Conservation (phyloP, 1,140 invertebrate species). For the Bacillus rossius region DNA sequence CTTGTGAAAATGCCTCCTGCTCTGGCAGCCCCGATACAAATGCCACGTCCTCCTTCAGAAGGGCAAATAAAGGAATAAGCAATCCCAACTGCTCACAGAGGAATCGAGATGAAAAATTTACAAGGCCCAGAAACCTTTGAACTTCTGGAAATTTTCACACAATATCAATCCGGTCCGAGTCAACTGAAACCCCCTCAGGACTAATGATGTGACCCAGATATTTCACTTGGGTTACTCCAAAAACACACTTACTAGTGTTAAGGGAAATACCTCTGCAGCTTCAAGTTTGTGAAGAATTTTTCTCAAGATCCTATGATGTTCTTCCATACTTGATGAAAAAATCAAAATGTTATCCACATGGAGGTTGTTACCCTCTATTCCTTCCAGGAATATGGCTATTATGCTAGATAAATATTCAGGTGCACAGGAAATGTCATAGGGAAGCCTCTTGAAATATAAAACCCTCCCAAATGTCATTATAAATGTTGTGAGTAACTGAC, state of each 20-base stretch:
- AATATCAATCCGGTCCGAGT: slow-evolving; percentile 36
- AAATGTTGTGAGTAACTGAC: neutral
- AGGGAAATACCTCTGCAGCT: slow-evolving; percentile 29
- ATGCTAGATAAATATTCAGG: neutral
- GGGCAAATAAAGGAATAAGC: slow-evolving; percentile 23
- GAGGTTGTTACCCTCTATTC: slow-evolving; percentile 29
- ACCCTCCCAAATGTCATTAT: neutral
- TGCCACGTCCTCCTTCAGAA: slow-evolving; percentile 25
- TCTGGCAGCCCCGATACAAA: slow-evolving; percentile 23
- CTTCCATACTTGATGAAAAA: slow-evolving; percentile 21
- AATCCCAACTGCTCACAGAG: slow-evolving; percentile 28
- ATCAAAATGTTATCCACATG: slow-evolving; percentile 38
- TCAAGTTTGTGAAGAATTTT: slow-evolving; percentile 28
- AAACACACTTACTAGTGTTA: slow-evolving; percentile 36
- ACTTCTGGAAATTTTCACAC: slow-evolving; percentile 33
- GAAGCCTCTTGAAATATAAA: neutral
- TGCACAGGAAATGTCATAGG: neutral
- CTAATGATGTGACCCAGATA: slow-evolving; percentile 40
- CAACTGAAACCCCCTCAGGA: slow-evolving; percentile 34
- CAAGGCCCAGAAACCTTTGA: slow-evolving; percentile 33
- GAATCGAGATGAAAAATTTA: slow-evolving; percentile 40
- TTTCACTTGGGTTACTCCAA: slow-evolving; percentile 27
- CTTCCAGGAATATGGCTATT: slow-evolving; percentile 12
- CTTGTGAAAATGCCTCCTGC: slow-evolving; percentile 22
- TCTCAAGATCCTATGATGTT: slow-evolving; percentile 29